Evolutionary conservation across 1,140 invertebrate species (phyloP).

Genomic region (Nephotettix cincticeps): DNA sequence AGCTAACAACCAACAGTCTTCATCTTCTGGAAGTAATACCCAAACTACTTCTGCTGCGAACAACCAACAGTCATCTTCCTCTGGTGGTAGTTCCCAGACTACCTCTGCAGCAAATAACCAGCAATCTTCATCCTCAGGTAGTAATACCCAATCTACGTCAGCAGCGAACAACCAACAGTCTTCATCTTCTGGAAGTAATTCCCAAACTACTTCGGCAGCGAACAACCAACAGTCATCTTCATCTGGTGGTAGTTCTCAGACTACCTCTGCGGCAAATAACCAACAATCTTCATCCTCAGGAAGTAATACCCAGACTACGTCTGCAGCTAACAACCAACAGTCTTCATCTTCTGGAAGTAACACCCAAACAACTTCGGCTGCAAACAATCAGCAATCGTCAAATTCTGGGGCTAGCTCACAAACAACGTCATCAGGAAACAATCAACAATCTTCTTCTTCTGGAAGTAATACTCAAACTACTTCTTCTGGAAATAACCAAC

Average conservation of each 20-base stretch:
- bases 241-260: conserved; percentile 32
- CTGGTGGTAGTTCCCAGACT: conserved; percentile 31
- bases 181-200: conserved; percentile 11
- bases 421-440: conserved; percentile 30
- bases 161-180: conserved; percentile 24
- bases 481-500: conserved; percentile 29
- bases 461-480: conserved; percentile 12
- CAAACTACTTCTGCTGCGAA: conserved; percentile 29
- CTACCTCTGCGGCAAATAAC: conserved; percentile 29
- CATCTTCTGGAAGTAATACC: conserved; percentile 21
- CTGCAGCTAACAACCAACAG: conserved; percentile 31
- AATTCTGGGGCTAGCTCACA: conserved; percentile 25
- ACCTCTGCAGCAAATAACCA: conserved; percentile 21
- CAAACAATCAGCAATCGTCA: conserved; percentile 29
- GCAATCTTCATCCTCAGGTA: conserved; percentile 24
- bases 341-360: conserved; percentile 31
- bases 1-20: conserved; percentile 32
- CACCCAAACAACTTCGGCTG: conserved; percentile 31
- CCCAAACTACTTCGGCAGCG: conserved; percentile 14
- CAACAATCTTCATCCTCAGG: conserved; percentile 30
- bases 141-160: conserved; percentile 30
- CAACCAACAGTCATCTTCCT: conserved; percentile 34
- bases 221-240: conserved; percentile 27
- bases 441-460: conserved; percentile 34
- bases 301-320: conserved; percentile 29